phyloP scores from a whole-genome alignment of 2,888 invertebrate genomes.

The Ophonus ardosiacus region DNA sequence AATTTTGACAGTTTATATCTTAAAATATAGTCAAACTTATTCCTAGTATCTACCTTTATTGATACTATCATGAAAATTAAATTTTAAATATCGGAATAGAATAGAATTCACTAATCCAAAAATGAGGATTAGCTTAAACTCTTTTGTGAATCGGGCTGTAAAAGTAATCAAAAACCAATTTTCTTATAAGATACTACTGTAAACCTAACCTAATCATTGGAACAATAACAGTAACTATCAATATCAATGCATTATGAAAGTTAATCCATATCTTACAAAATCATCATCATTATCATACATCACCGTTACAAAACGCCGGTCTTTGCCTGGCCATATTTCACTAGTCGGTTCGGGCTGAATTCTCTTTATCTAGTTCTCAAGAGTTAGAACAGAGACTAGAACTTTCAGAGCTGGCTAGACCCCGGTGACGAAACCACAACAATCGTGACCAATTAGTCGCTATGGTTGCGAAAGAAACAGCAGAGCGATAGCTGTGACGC shows the following conservation, averaged over 20 bases:
- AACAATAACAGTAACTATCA: background rate
- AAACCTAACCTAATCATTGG: too few relatives aligned
- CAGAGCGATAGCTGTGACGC: background rate
- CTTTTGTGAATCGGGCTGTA: too few relatives aligned
- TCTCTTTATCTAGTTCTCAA: background rate
- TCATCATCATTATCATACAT: slow-evolving; percentile 1
- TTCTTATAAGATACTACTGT: too few relatives aligned
- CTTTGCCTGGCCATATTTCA: background rate
- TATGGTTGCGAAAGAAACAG: background rate
- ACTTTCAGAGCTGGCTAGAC: background rate
- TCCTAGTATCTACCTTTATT: too few relatives aligned
- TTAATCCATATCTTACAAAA: background rate
- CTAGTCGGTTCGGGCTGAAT: background rate
- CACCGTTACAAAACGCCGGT: background rate
- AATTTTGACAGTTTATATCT: too few relatives aligned
- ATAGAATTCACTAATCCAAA: too few relatives aligned
- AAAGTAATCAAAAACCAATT: too few relatives aligned
- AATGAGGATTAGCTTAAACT: too few relatives aligned
- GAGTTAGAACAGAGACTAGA: background rate
- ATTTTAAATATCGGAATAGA: too few relatives aligned
- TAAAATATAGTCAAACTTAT: too few relatives aligned
- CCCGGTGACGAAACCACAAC: slow-evolving; percentile 17
- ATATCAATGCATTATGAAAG: background rate
- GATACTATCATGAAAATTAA: too few relatives aligned
- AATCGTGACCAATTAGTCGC: slow-evolving; percentile 20